Conservation (phyloP, 2,113 vertebrate genomes). For the Engystomops pustulosus region DNA sequence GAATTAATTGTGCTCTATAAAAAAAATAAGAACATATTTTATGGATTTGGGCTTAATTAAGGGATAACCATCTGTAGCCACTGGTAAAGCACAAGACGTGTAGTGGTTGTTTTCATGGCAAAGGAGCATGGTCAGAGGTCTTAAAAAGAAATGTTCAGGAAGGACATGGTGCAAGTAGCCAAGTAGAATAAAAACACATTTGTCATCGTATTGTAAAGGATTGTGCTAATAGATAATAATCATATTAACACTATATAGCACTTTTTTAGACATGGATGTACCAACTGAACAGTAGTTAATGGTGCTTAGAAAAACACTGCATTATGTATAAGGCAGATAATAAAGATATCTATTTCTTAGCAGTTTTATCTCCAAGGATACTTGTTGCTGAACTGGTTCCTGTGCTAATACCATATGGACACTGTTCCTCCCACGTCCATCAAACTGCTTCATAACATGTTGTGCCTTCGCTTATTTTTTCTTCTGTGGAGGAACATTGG, state of each 20-base stretch:
- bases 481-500: background rate
- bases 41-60: too few species aligned
- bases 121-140: too few species aligned
- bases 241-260: background rate
- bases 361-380: background rate
- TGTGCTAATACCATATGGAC: background rate
- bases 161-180: too few species aligned
- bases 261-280: background rate
- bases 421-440: background rate
- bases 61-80: too few species aligned
- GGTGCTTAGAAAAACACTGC: background rate
- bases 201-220: too few species aligned
- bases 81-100: too few species aligned
- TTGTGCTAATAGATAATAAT: too few species aligned
- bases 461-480: background rate
- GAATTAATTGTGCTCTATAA: too few species aligned
- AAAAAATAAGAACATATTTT: too few species aligned
- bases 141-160: too few species aligned
- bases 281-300: background rate
- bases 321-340: background rate
- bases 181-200: too few species aligned
- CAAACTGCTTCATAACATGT: background rate
- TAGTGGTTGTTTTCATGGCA: too few species aligned
- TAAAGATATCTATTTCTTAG: background rate
- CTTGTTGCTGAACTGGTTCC: background rate